These are phyloP conservation scores for Ramazzottius varieornatus DNA, from an alignment of 2,888 invertebrate genomes.

Conservation along the genomic window DNA sequence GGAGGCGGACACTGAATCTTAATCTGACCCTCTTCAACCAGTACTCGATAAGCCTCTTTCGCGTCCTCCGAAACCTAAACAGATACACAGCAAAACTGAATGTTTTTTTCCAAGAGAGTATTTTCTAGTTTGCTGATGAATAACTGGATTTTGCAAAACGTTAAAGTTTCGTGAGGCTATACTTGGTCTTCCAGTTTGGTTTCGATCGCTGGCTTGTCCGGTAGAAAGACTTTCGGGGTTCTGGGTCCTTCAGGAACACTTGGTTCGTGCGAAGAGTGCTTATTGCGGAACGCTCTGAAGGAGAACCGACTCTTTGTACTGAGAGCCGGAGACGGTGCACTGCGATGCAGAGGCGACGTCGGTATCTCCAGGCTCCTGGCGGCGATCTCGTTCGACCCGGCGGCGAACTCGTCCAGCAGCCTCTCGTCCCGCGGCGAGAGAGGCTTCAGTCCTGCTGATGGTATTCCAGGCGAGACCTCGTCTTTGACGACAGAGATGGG, in stretches of 20 bases:
- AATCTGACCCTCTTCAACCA: conserved; percentile 41
- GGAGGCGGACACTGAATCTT: conserved; percentile 7
- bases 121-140: too few species aligned
- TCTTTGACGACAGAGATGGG: neutral
- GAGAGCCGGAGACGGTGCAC: neutral
- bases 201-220: neutral
- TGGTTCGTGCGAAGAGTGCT: neutral
- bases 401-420: conserved; percentile 68
- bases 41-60: conserved; percentile 65
- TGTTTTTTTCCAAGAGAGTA: too few species aligned
- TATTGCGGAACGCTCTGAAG: neutral
- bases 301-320: neutral
- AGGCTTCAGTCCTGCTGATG: conserved; percentile 39
- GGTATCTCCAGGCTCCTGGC: conserved; percentile 27
- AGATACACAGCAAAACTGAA: too few species aligned
- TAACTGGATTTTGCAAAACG: too few species aligned
- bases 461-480: neutral
- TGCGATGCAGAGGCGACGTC: neutral
- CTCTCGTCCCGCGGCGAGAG: conserved; percentile 77
- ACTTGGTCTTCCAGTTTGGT: neutral
- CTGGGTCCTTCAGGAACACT: neutral
- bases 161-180: too few species aligned
- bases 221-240: neutral
- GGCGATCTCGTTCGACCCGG: conserved; percentile 69
- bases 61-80: conserved; percentile 50